A percentile compares a stretch with the other conserved stretches of the same genome.
These are phyloP conservation scores for Tetrax tetrax DNA, from an alignment of 2,113 vertebrate species.

Conservation along the genomic window DNA sequence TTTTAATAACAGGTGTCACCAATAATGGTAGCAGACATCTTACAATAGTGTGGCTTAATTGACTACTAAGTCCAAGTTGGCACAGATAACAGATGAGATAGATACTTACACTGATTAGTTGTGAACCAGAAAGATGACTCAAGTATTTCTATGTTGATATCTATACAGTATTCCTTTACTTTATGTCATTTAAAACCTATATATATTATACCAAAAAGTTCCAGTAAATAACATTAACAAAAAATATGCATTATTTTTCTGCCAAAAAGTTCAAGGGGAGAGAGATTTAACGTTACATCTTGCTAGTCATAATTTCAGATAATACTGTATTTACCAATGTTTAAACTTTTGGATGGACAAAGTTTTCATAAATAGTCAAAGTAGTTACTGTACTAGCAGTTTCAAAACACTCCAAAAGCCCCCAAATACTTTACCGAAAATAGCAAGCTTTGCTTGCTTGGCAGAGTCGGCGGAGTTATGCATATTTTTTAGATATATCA, in stretches of 20 bases:
- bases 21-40: not conserved
- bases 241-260: not conserved
- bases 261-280: not conserved
- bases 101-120: not conserved
- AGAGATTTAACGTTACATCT: not conserved
- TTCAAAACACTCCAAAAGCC: conserved; percentile 3
- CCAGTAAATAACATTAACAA: not conserved
- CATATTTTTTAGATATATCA: conserved; percentile 34
- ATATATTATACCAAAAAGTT: not conserved
- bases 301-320: not conserved
- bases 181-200: not conserved
- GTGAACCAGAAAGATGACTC: not conserved
- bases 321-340: not conserved
- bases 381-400: not conserved
- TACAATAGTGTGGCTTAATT: not conserved
- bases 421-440: conserved; percentile 38
- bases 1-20: not conserved
- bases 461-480: not conserved
- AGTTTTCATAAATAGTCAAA: not conserved
- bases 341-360: not conserved
- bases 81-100: not conserved
- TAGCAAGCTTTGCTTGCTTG: conserved; percentile 4
- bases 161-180: not conserved
- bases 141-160: not conserved
- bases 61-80: not conserved